Percentiles rank a stretch among this genome's conserved stretches.
These are phyloP conservation scores for Agrenia bidenticulata DNA, from an alignment of 2,888 invertebrate genomes.

Conservation along the genomic window DNA sequence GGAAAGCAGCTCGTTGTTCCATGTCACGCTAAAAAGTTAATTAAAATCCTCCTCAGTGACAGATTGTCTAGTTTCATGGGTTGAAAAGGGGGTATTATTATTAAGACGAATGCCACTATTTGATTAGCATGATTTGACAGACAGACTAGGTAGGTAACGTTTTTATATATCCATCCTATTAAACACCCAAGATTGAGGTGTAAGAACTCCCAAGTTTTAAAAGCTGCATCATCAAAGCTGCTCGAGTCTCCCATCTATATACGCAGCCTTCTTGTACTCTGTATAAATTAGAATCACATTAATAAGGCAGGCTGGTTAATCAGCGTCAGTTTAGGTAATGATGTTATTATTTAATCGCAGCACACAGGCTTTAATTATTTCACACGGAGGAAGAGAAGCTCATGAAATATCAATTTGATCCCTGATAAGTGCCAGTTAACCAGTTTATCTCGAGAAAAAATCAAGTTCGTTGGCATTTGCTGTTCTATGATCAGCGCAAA, in stretches of 20 bases:
- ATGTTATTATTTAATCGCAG: slow-evolving; percentile 14
- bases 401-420: slow-evolving; percentile 17
- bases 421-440: slow-evolving; percentile 5
- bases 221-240: too few relatives aligned
- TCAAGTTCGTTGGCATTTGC: slow-evolving; percentile 17
- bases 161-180: too few relatives aligned
- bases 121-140: background rate
- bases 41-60: too few relatives aligned
- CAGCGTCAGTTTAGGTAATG: slow-evolving; percentile 4
- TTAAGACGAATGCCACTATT: background rate
- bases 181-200: too few relatives aligned
- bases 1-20: too few relatives aligned
- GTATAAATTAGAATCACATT: too few relatives aligned
- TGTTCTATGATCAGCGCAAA: slow-evolving; percentile 6
- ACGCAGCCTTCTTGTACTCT: too few relatives aligned
- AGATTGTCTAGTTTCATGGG: too few relatives aligned
- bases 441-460: slow-evolving; percentile 12
- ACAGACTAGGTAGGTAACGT: too few relatives aligned
- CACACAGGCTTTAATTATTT: slow-evolving; percentile 11
- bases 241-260: too few relatives aligned
- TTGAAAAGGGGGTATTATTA: background rate
- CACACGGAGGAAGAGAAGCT: background rate
- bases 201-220: too few relatives aligned
- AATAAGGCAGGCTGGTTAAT: background rate
- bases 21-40: too few relatives aligned